Percentiles rank a stretch among this genome's conserved stretches.
These are phyloP conservation scores for Acyrthosiphon pisum DNA, from an alignment of 1,140 invertebrate species.

Conservation along the genomic window DNA sequence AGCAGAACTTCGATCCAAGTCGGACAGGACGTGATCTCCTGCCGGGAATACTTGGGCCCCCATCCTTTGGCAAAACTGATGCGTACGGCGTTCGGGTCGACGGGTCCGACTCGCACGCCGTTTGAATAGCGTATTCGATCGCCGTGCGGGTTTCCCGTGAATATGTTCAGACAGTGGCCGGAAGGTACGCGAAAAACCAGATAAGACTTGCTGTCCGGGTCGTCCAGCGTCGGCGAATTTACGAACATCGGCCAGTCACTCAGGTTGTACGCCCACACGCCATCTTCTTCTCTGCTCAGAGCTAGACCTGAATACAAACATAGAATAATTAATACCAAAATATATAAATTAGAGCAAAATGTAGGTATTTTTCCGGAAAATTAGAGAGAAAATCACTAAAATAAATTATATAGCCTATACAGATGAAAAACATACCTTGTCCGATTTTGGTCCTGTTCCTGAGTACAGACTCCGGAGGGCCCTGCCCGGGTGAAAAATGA, in stretches of 20 bases:
- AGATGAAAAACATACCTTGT: constrained; percentile 68
- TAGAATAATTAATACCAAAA: not conserved
- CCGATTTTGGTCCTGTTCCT: constrained; percentile 77
- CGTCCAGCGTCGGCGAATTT: constrained; percentile 82
- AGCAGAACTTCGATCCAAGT: constrained; percentile 90
- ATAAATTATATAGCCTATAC: too few relatives aligned
- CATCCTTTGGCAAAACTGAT: constrained; percentile 93
- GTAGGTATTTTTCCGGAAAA: not conserved
- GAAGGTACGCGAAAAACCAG: constrained; percentile 79
- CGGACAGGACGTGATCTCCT: constrained; percentile 85
- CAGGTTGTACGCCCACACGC: constrained; percentile 89
- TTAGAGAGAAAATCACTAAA: not conserved
- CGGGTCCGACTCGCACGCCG: constrained; percentile 79
- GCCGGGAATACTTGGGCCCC: constrained; percentile 84
- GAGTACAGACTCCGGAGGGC: constrained; percentile 64
- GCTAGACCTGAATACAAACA: constrained; percentile 71
- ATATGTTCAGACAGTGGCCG: constrained; percentile 84
- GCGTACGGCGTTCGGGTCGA: constrained; percentile 81
- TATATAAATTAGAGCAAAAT: not conserved
- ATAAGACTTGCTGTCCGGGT: constrained; percentile 71
- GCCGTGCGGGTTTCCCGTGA: constrained; percentile 61
- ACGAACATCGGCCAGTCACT: constrained; percentile 85
- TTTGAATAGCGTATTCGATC: constrained; percentile 79
- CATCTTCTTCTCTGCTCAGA: constrained; percentile 78
- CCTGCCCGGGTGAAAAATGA: constrained; percentile 60